These are phyloP conservation scores for Epinotia brunnichana DNA, from an alignment of 2,888 invertebrate species.

Conservation along the genomic window DNA sequence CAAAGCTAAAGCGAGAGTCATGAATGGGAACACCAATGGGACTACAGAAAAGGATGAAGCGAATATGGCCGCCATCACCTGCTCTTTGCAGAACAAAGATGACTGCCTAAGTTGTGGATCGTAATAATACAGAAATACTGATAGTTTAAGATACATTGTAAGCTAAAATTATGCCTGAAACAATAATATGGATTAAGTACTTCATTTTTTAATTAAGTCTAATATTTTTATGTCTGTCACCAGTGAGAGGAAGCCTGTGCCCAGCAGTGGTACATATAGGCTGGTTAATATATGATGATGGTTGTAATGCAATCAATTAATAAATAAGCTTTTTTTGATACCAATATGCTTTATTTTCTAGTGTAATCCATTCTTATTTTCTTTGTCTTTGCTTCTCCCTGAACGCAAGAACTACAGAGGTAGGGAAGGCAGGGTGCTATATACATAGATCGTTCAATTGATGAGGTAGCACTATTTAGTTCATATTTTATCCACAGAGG, in stretches of 20 bases:
- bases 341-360: not conserved
- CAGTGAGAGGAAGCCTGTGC: not conserved
- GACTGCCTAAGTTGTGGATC: conserved; percentile 94
- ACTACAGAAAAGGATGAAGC: conserved; percentile 67
- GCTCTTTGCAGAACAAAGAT: conserved; percentile 94
- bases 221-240: conserved; percentile 4
- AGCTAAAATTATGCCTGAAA: conserved; percentile 22
- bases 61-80: conserved; percentile 90
- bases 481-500: too few species aligned
- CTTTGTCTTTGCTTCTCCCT: not conserved
- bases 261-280: not conserved
- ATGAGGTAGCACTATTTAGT: too few species aligned
- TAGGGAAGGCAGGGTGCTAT: too few species aligned
- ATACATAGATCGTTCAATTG: too few species aligned
- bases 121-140: conserved; percentile 69
- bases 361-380: not conserved
- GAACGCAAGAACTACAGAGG: not conserved
- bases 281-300: not conserved
- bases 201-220: conserved; percentile 7
- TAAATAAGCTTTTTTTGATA: conserved; percentile 17
- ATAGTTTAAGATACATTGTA: conserved; percentile 16
- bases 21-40: conserved; percentile 55
- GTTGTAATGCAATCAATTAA: not conserved
- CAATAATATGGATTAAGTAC: conserved; percentile 8
- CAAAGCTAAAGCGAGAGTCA: conserved; percentile 83